Evolutionary conservation across 2,113 vertebrate genomes (phyloP), one percentile per base, ranked within the genome.

Genomic region (Centrocercus urophasianus): DNA sequence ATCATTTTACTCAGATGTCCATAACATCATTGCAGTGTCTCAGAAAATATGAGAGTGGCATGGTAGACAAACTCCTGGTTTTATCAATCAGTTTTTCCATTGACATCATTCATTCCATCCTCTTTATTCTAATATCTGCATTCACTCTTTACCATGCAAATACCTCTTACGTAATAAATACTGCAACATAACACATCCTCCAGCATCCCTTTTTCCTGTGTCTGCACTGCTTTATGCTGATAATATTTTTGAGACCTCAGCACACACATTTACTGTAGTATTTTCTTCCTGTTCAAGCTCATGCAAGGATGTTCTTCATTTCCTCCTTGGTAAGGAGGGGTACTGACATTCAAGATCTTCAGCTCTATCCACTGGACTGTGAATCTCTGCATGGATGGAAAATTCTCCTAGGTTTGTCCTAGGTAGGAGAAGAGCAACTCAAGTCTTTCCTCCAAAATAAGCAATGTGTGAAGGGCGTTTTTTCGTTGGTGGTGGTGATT

Each of bases 11-110:
- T 88, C 64, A 64, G 20, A 88, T 71, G 82, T 47, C 94, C 83
- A 59, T 57, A 69, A 94, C 93, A 75, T 65, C 30, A 93, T 81
- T 90, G 36, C 83, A 67, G 63, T 36, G 36, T 40, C 85, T 88
- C 79, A 91, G 83, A 89, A 95, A 88, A 91, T 66, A 85, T 17
- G 61, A 88, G 13, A 66, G 50, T 81, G 72, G 69, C 2, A 0
- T 20, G 22, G 83, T 57, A 96, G 85, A 95, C 52, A 95, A 93
- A 93, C 89, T 88, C 87, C 60, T 88, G 72, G 47, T 95, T 50
- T 89, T 57, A 93, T 95, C 94, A 86, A 42, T 91, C 93, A 93
- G 76, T 61, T 90, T 89, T 95, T 90, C 89, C 89, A 88, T 89
- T 88, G 77, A 71, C 75, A 93, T 88, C 75, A 96, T 87, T 95